Base-by-base conservation (phyloP, 2,888 invertebrate species). In the Zhengitettix transpicula region DNA sequence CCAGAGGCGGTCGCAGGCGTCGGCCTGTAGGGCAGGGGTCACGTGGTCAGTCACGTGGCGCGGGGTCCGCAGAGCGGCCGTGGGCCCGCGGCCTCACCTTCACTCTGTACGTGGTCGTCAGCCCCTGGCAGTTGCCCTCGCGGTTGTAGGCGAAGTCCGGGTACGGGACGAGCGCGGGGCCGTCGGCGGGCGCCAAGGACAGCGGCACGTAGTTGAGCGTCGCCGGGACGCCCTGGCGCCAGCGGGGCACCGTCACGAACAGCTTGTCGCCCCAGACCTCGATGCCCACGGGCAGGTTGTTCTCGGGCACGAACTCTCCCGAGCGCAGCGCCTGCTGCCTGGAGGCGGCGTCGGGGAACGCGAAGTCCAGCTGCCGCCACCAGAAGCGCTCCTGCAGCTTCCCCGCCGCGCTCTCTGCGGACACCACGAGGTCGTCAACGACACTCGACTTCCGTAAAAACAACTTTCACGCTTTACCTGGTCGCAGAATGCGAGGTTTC, bases 241-340 rank as follows among this genome's bases (percentile, higher is more conserved):
- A 90, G 67, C 91, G 78, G 0, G 91, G 91, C 2, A 90, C 84
- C 11, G 83, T 82, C 40, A 91, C 81, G 70, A 90, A 91, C n/a
- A 91, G 76, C 66, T 87, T 89, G 69, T 88, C 83, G 63, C 77
- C 78, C 83, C 85, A 89, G 61, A 88, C 76, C 71, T 91, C 90
- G 41, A 91, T 81, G 17, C 90, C 91, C 1, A 89, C 88, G 0
- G 90, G 89, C 1, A 89, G 74, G 58, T 82, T 87, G 69, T 90
- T 90, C 69, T 86, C 84, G 0, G 87, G 88, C 11, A 85, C 78
- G 65, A 82, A 83, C 55, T 81, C 81, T 9, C 84, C 84, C 0
- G 78, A 78, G 51, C 77, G 70, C 10, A 88, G 72, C 0, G 86
- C 87, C 63, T 81, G 77, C 64, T 81, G 78, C 67, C 82, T 80